phyloP scores from a whole-genome alignment of 1,140 invertebrate genomes.

The Drosophila trapezifrons region DNA sequence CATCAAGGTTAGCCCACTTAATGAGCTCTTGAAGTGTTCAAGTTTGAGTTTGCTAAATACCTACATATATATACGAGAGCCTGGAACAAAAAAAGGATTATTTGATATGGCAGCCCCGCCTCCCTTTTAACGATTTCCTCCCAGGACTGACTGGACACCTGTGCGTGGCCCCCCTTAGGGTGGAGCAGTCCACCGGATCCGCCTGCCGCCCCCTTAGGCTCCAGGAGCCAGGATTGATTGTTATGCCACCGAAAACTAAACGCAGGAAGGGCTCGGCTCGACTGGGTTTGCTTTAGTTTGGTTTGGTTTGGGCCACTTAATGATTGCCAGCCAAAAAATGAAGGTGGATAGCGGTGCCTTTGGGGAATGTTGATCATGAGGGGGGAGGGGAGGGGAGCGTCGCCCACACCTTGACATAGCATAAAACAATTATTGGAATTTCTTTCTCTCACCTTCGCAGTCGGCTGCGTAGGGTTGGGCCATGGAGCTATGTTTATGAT shows the following conservation, averaged over 20 bases:
- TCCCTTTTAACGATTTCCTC: conserved; percentile 58
- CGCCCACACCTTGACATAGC: conserved; percentile 54
- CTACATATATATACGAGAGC: conserved; percentile 12
- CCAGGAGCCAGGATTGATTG: conserved; percentile 73
- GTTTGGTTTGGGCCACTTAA: conserved; percentile 52
- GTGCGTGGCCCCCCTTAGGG: conserved; percentile 5
- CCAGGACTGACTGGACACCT: conserved; percentile 33
- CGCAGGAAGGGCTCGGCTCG: conserved; percentile 23
- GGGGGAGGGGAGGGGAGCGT: not conserved
- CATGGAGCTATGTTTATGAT: conserved; percentile 35
- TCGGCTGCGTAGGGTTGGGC: conserved; percentile 14
- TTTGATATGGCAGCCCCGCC: conserved; percentile 51
- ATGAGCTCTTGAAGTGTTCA: conserved; percentile 69
- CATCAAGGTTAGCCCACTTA: conserved; percentile 70
- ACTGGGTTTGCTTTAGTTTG: conserved; percentile 27
- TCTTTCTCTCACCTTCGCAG: conserved; percentile 25
- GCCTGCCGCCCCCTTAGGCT: conserved; percentile 3
- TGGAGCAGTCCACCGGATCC: not conserved
- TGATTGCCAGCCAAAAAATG: conserved; percentile 50
- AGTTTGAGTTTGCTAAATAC: conserved; percentile 67
- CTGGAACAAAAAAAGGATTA: conserved; percentile 72
- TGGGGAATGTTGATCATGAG: conserved; percentile 3
- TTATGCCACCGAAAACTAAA: conserved; percentile 52
- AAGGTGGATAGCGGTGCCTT: conserved; percentile 11
- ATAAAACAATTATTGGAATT: conserved; percentile 60